phyloP scores from a whole-genome alignment of 2,888 invertebrate genomes.

The Leucoptera coffeella region DNA sequence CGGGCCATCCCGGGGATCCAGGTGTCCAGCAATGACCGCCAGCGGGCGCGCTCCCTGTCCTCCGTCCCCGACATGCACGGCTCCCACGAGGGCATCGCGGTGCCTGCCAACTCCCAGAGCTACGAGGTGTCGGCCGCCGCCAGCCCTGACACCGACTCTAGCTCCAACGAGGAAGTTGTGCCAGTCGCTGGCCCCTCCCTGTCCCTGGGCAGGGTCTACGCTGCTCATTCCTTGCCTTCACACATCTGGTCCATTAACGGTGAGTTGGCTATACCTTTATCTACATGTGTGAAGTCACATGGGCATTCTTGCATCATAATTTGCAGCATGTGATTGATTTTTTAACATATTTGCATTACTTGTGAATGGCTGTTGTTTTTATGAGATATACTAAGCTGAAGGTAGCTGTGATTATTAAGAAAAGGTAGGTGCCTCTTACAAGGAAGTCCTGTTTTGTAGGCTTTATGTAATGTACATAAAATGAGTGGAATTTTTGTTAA shows the following conservation, averaged over 20 bases:
- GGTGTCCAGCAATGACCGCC: constrained; percentile 66
- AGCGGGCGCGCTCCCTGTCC: constrained; percentile 75
- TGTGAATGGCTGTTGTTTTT: no score
- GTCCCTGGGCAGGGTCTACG: constrained; percentile 72
- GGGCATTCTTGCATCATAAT: no score
- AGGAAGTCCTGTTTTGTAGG: no score
- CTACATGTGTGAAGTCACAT: no score
- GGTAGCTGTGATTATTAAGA: no score
- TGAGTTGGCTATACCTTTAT: constrained; percentile 33
- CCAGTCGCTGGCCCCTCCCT: constrained; percentile 36
- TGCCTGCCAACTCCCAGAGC: constrained; percentile 58
- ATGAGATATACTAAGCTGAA: no score
- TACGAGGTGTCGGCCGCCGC: constrained; percentile 60
- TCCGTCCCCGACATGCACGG: constrained; percentile 72
- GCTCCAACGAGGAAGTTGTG: constrained; percentile 60
- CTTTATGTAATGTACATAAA: no score
- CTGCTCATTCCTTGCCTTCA: constrained; percentile 84
- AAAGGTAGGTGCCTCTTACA: no score
- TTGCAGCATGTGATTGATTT: no score
- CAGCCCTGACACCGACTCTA: constrained; percentile 63
- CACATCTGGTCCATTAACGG: constrained; percentile 91
- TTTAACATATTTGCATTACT: no score
- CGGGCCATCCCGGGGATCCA: constrained; percentile 67
- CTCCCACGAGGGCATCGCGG: constrained; percentile 55
- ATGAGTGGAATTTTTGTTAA: no score